phyloP scores from a whole-genome alignment of 2,888 invertebrate species.

The Eumacrocentrus americanus region DNA sequence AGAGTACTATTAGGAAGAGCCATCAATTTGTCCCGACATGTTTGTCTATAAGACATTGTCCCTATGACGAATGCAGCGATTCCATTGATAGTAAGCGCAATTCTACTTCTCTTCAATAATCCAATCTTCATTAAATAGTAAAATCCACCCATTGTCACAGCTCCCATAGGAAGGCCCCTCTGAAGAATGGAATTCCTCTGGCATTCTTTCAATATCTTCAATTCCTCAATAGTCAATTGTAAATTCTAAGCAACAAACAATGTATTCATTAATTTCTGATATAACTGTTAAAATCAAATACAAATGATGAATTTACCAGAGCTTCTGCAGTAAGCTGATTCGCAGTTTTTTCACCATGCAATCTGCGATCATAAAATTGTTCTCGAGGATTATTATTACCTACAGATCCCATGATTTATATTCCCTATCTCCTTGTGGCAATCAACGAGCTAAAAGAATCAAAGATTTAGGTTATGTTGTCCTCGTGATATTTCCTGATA shows the following conservation, averaged over 20 bases:
- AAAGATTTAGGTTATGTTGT: too few species aligned
- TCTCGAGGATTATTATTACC: too few species aligned
- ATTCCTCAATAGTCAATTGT: conserved; percentile 14
- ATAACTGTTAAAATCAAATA: background rate
- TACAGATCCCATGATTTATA: too few species aligned
- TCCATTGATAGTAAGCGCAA: background rate
- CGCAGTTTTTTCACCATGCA: too few species aligned
- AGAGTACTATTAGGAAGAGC: conserved; percentile 22
- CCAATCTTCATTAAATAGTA: conserved; percentile 20
- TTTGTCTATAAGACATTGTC: conserved; percentile 19
- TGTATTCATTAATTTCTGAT: background rate
- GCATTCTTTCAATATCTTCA: conserved; percentile 21
- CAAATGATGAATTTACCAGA: background rate
- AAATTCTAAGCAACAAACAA: background rate
- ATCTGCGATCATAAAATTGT: too few species aligned
- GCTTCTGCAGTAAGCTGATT: background rate
- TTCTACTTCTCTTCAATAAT: background rate
- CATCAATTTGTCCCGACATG: conserved; percentile 23
- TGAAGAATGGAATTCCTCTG: conserved; percentile 12
- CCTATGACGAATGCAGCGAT: conserved; percentile 19
- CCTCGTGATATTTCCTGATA: too few species aligned
- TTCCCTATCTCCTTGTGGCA: too few species aligned
- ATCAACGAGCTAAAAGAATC: too few species aligned
- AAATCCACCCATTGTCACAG: background rate
- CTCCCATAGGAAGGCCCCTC: conserved; percentile 15